Conservation (phyloP, 1,140 invertebrate species). For the Cydia pomonella region DNA sequence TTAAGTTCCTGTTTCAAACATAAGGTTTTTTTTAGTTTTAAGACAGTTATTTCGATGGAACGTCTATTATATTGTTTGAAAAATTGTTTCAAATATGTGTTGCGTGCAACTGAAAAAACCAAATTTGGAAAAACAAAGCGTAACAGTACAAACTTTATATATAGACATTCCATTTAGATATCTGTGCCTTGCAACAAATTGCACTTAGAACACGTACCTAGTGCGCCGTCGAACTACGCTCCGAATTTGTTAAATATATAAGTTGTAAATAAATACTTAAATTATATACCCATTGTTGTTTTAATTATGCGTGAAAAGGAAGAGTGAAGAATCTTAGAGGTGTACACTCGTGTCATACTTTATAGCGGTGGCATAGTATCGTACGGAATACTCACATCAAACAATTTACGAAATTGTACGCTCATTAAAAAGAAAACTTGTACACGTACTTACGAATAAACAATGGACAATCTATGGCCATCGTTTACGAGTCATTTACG, state of each 20-base stretch:
- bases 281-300: conserved; percentile 20
- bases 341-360: too few relatives aligned
- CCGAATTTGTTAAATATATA: conserved; percentile 59
- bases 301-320: not conserved
- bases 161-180: conserved; percentile 46
- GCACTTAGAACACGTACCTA: conserved; percentile 52
- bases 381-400: too few relatives aligned
- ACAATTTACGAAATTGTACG: too few relatives aligned
- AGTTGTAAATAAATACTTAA: conserved; percentile 71
- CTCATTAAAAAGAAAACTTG: too few relatives aligned
- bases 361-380: too few relatives aligned
- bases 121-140: not conserved
- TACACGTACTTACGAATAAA: too few relatives aligned
- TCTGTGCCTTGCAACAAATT: conserved; percentile 61
- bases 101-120: not conserved
- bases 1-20: conserved; percentile 47
- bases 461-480: too few relatives aligned
- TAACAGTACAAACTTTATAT: conserved; percentile 33
- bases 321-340: not conserved
- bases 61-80: conserved; percentile 29
- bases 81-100: not conserved
- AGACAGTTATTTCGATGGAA: conserved; percentile 29
- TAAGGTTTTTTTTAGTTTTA: not conserved
- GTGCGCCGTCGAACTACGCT: conserved; percentile 55
- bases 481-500: too few relatives aligned